Conservation (phyloP, 23 tunicate species). For the Trididemnum miniatum region DNA sequence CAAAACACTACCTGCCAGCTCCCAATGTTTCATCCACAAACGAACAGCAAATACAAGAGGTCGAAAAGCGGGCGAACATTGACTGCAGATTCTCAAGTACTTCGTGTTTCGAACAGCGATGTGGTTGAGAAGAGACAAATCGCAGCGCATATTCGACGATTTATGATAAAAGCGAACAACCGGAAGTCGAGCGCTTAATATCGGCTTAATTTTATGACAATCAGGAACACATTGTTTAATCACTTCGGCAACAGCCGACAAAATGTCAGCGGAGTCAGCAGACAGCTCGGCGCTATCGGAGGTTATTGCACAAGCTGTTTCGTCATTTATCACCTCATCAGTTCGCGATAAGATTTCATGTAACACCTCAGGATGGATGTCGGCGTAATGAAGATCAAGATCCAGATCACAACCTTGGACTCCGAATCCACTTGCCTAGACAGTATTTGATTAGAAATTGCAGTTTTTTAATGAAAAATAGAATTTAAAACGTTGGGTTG, state of each 20-base stretch:
- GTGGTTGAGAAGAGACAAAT: slow-evolving; percentile 57
- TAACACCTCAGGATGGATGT: slow-evolving; percentile 37
- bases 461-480: background rate
- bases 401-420: slow-evolving; percentile 86
- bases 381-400: slow-evolving; percentile 41
- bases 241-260: slow-evolving; percentile 42
- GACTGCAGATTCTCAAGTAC: slow-evolving; percentile 29
- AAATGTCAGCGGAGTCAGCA: background rate
- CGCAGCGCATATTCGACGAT: slow-evolving; percentile 66
- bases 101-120: slow-evolving; percentile 65
- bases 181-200: slow-evolving; percentile 54
- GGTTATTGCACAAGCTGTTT: background rate
- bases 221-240: slow-evolving; percentile 92
- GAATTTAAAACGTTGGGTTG: too few relatives aligned
- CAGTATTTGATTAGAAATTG: too few relatives aligned
- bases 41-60: slow-evolving; percentile 50
- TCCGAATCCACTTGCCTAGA: slow-evolving; percentile 79
- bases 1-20: slow-evolving; percentile 72
- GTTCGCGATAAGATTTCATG: slow-evolving; percentile 26
- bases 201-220: slow-evolving; percentile 72
- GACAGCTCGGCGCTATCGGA: background rate
- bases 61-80: slow-evolving; percentile 19
- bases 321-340: slow-evolving; percentile 4
- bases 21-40: slow-evolving; percentile 89
- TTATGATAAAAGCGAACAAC: slow-evolving; percentile 79